phyloP scores from a whole-genome alignment of 2,888 invertebrate species.

The Laspeyria flexula region DNA sequence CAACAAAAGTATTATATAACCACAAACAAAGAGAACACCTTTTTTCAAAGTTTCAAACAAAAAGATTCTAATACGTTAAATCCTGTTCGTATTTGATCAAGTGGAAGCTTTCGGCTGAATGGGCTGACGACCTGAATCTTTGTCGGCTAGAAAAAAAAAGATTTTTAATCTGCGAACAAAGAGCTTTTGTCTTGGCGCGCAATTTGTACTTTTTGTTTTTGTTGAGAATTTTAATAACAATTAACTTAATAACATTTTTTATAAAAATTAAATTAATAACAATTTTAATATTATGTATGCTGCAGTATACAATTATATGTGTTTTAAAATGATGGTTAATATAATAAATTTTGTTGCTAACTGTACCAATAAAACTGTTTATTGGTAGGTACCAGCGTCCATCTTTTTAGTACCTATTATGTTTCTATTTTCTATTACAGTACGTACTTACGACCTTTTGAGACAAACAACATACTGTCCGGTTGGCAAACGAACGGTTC shows the following conservation, averaged over 20 bases:
- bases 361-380: too few species aligned
- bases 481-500: constrained; percentile 39
- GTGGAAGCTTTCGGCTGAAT: constrained; percentile 61
- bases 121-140: constrained; percentile 40
- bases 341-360: too few species aligned
- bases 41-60: constrained; percentile 36
- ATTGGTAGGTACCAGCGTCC: too few species aligned
- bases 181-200: constrained; percentile 29
- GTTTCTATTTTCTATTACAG: not conserved
- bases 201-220: not conserved
- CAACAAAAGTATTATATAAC: constrained; percentile 35
- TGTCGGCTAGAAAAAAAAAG: constrained; percentile 36
- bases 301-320: too few species aligned
- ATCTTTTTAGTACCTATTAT: too few species aligned
- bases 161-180: constrained; percentile 40
- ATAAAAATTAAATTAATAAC: too few species aligned
- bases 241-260: too few species aligned
- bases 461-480: constrained; percentile 13
- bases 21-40: constrained; percentile 31
- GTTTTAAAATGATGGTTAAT: too few species aligned
- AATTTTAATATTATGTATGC: too few species aligned
- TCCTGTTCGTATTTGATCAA: constrained; percentile 60
- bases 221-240: not conserved
- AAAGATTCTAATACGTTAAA: constrained; percentile 53
- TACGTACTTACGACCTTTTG: constrained; percentile 29